These are phyloP conservation scores for Drosophila kepulauana DNA, from an alignment of 1,140 invertebrate genomes.

Conservation along the genomic window DNA sequence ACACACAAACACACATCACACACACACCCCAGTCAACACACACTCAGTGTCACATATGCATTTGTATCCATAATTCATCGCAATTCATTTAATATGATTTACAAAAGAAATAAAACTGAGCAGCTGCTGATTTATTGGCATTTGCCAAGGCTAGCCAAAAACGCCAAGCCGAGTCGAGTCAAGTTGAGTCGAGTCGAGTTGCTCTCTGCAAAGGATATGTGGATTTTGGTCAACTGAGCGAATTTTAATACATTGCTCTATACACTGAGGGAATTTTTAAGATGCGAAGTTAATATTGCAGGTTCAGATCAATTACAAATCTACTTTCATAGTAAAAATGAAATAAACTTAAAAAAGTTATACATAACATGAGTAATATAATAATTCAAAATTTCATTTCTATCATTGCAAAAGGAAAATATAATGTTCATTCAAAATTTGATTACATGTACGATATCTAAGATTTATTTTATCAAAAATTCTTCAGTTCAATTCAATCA, in stretches of 20 bases:
- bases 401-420: too few relatives aligned
- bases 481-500: too few relatives aligned
- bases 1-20: slow-evolving; percentile 13
- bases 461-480: too few relatives aligned
- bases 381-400: too few relatives aligned
- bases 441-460: too few relatives aligned
- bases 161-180: neutral
- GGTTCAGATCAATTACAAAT: neutral
- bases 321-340: too few relatives aligned
- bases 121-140: slow-evolving; percentile 56
- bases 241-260: slow-evolving; percentile 29
- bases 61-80: slow-evolving; percentile 67
- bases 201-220: slow-evolving; percentile 40
- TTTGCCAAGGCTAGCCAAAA: slow-evolving; percentile 41
- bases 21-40: slow-evolving; percentile 14
- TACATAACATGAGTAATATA: too few relatives aligned
- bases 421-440: too few relatives aligned
- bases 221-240: slow-evolving; percentile 59
- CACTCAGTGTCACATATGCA: slow-evolving; percentile 46
- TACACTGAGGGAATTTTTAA: slow-evolving; percentile 35
- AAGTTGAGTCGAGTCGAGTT: neutral
- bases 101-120: slow-evolving; percentile 67
- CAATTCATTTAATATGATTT: slow-evolving; percentile 81
- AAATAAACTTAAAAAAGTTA: too few relatives aligned
- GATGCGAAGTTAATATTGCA: neutral